Conservation (phyloP, 92 coral and sea anemone species). For the Desmophyllum pertusum region DNA sequence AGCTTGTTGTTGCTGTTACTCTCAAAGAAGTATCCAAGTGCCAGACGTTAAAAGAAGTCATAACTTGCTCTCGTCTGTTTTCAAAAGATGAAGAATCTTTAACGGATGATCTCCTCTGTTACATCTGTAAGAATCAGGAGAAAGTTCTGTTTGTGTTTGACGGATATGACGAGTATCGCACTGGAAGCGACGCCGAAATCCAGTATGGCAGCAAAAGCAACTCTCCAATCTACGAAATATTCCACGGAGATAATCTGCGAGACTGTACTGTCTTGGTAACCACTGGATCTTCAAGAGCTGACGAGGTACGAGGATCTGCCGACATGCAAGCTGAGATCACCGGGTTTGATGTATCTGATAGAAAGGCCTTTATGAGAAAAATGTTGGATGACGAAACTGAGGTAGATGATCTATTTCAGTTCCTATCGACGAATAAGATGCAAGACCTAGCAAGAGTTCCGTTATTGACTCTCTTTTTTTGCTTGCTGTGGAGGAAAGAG, state of each 20-base stretch:
- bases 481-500: constrained; percentile 33
- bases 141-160: too few relatives aligned
- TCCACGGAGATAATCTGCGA: constrained; percentile 10
- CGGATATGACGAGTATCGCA: too few relatives aligned
- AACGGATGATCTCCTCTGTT: constrained; percentile 5
- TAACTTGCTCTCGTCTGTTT: constrained; percentile 1
- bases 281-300: constrained; percentile 34
- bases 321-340: constrained; percentile 22
- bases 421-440: neutral
- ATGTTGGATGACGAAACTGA: neutral
- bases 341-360: constrained; percentile 19
- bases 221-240: constrained; percentile 13
- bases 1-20: too few relatives aligned
- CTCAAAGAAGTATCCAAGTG: too few relatives aligned
- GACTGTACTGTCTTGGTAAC: constrained; percentile 36
- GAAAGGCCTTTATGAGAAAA: too few relatives aligned
- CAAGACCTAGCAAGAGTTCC: constrained; percentile 6
- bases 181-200: too few relatives aligned
- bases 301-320: constrained; percentile 3
- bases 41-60: too few relatives aligned
- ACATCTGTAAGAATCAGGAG: constrained; percentile 5
- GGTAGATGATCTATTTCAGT: neutral
- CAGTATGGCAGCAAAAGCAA: too few relatives aligned
- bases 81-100: neutral
- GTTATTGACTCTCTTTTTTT: constrained; percentile 23